Evolutionary conservation across 2,888 invertebrate species (phyloP).

Genomic region (Zele albiditarsus): DNA sequence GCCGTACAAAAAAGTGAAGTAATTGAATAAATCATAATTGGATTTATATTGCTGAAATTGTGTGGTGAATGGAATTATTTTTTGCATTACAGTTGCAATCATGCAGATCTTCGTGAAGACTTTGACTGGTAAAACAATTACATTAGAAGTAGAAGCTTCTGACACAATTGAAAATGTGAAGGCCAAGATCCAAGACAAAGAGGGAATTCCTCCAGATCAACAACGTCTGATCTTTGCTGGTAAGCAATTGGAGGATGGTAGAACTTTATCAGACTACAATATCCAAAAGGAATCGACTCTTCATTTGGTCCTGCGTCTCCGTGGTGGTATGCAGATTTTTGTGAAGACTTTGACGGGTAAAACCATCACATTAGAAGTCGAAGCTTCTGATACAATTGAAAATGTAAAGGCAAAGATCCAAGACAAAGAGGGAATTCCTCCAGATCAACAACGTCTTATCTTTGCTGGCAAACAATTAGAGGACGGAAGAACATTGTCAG

Average conservation of each 20-base stretch:
- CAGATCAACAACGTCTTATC: conserved; percentile 40
- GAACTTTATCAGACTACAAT: conserved; percentile 76
- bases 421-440: conserved; percentile 14
- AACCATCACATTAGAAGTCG: conserved; percentile 26
- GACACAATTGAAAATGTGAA: conserved; percentile 75
- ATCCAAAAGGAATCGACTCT: conserved; percentile 78
- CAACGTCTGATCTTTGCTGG: conserved; percentile 76
- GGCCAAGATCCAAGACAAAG: conserved; percentile 67
- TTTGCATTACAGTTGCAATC: conserved; percentile 62
- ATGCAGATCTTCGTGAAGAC: conserved; percentile 94
- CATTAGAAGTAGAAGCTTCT: conserved; percentile 72
- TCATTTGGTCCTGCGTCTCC: conserved; percentile 87
- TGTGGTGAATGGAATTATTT: background rate
- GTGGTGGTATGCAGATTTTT: conserved; percentile 75
- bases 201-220: conserved; percentile 69
- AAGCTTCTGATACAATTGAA: conserved; percentile 19
- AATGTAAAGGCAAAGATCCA: conserved; percentile 20
- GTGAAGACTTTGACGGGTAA: conserved; percentile 31
- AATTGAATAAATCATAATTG: conserved; percentile 50
- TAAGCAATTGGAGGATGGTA: conserved; percentile 74
- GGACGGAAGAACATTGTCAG: conserved; percentile 48
- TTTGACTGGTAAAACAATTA: conserved; percentile 69
- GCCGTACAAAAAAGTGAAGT: no score
- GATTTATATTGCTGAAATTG: no score
- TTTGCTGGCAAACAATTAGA: conserved; percentile 42